phyloP scores from a whole-genome alignment of 2,888 invertebrate species.

The Aricia artaxerxes region DNA sequence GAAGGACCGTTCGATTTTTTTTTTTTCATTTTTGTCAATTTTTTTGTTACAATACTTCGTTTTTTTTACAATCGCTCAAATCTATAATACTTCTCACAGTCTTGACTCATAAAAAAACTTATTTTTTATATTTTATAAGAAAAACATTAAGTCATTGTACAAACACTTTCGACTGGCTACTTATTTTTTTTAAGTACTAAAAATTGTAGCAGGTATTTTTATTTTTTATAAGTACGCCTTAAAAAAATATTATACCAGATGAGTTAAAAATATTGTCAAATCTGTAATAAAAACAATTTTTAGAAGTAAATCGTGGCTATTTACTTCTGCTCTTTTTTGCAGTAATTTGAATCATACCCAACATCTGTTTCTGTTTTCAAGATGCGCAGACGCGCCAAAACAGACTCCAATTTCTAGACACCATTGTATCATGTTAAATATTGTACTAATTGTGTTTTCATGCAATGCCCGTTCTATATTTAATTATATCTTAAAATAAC shows the following conservation, averaged over 20 bases:
- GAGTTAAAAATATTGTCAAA: neutral
- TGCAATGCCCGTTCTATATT: constrained; percentile 72
- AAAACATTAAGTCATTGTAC: no score
- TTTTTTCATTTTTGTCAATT: no score
- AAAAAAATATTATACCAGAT: no score
- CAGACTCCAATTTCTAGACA: constrained; percentile 51
- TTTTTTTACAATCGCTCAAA: no score
- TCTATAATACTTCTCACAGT: no score
- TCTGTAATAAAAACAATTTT: neutral
- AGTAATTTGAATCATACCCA: constrained; percentile 30
- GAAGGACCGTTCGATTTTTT: no score
- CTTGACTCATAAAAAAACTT: no score
- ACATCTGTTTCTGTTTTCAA: constrained; percentile 41
- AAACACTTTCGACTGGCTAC: no score
- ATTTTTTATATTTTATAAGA: no score
- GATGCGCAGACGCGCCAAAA: constrained; percentile 39
- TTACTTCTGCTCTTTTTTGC: constrained; percentile 6
- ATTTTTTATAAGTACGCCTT: no score
- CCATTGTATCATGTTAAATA: constrained; percentile 61
- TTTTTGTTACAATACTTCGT: no score
- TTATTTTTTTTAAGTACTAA: neutral
- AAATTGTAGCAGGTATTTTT: neutral
- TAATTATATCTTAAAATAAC: constrained; percentile 77
- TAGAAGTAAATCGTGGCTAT: neutral
- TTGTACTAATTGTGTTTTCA: constrained; percentile 74